These are phyloP conservation scores for Polydrusus pterygomalis DNA, from an alignment of 2,888 invertebrate species.

Conservation along the genomic window DNA sequence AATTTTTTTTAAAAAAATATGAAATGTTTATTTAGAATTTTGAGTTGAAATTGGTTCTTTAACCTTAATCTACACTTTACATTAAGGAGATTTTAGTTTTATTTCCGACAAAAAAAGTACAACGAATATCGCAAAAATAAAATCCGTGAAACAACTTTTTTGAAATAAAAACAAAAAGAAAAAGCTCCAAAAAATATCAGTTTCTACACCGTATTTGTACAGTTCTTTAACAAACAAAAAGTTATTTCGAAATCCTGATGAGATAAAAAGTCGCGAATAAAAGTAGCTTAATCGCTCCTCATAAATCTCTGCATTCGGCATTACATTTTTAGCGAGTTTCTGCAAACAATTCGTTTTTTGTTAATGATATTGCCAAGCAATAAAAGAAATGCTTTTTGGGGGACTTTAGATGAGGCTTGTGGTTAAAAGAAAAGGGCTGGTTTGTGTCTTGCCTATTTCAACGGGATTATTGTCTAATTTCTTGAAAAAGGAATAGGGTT, in stretches of 20 bases:
- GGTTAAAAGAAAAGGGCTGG: slow-evolving; percentile 9
- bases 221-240: slow-evolving; percentile 11
- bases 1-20: no score
- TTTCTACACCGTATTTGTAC: neutral
- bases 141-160: no score
- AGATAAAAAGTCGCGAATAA: slow-evolving; percentile 25
- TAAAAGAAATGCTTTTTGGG: slow-evolving; percentile 28
- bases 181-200: slow-evolving; percentile 5
- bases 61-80: no score
- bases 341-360: slow-evolving; percentile 20
- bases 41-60: no score
- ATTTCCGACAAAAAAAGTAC: no score
- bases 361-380: slow-evolving; percentile 27
- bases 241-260: slow-evolving; percentile 19
- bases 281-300: slow-evolving; percentile 12
- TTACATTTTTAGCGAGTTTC: slow-evolving; percentile 24
- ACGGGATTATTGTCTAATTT: slow-evolving; percentile 7
- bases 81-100: no score
- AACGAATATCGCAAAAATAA: no score
- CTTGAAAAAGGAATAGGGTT: no score
- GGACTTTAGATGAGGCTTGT: slow-evolving; percentile 24
- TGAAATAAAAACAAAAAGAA: neutral
- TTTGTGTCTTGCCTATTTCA: slow-evolving; percentile 10
- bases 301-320: slow-evolving; percentile 23
- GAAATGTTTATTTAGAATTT: no score